Evolutionary conservation across 2,113 vertebrate species (phyloP).

Genomic region (Macroglossus sobrinus): DNA sequence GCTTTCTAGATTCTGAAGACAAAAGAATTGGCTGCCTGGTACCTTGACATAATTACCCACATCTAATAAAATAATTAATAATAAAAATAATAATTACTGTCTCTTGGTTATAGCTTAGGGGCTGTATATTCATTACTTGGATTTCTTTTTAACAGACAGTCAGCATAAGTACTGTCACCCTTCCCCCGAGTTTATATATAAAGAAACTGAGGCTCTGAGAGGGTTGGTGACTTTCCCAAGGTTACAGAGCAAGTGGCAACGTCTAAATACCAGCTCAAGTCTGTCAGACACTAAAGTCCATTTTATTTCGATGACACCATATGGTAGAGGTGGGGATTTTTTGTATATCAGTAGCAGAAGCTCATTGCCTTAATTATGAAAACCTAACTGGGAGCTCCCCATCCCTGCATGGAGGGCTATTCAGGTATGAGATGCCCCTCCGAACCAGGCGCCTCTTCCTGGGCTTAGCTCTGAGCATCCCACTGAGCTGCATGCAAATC

Average conservation of each 20-base stretch:
- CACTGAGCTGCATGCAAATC: conserved; percentile 17
- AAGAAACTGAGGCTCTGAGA: not conserved
- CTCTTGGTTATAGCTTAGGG: not conserved
- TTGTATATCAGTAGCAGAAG: not conserved
- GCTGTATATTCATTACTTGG: not conserved
- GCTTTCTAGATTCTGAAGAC: not conserved
- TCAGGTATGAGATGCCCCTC: not conserved
- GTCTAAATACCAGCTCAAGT: not conserved
- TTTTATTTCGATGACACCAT: not conserved
- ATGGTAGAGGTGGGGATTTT: not conserved
- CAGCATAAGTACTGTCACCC: not conserved
- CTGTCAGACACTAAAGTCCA: not conserved
- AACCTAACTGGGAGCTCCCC: not conserved
- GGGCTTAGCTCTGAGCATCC: not conserved
- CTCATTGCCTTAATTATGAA: not conserved
- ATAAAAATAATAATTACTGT: not conserved
- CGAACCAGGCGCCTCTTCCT: not conserved
- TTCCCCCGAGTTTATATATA: not conserved
- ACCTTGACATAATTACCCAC: not conserved
- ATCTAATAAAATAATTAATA: not conserved
- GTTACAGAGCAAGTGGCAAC: not conserved
- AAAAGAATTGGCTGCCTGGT: not conserved
- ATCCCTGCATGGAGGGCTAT: not conserved
- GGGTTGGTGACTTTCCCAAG: not conserved
- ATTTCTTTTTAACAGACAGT: not conserved